Base-by-base conservation (phyloP, 2,888 invertebrate species). In the Lasioglossum pauxillum region DNA sequence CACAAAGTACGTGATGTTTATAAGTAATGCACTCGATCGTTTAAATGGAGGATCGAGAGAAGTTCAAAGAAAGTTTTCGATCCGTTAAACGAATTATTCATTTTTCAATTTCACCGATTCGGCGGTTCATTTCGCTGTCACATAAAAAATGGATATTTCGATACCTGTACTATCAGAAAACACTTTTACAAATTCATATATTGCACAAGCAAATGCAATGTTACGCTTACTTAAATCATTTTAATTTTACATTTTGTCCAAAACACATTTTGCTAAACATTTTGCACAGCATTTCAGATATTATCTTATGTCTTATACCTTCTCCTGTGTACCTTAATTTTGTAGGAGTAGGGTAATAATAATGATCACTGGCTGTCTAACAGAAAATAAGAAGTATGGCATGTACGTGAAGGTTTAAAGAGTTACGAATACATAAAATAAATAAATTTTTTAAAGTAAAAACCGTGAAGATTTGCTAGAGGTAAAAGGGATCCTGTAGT, bases 1-100 rank as follows among this genome's bases (percentile, higher is more conserved):
- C 87, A 84, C 76, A 75, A 69, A 69, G 78, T 83, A 83, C 87
- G 87, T 86, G 87, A 86, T 57, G 71, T 71, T 83, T 86, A 77
- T 83, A 71, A 81, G 46, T 78, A 87, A 87, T 86, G 73, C 35
- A 64, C 27, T 44, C 14, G 64, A 73, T 82, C 73, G 76, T 82
- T 14, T 44, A 74, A 64, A 87, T 64, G 80, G 78, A 41, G 49
- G 78, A 27, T 31, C 69, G 49, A 80, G 53, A 87, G 49, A 79
- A 67, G 82, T 67, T 84, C 19, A 16, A 80, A 74, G 74, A 82
- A 86, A 86, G 83, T 82, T 87, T 5, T 69, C 72, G 41, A 64
- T 46, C 72, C 78, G 75, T 78, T 53, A 75, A 44, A 44, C 38
- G 80, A 80, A 77, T 85, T 64, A 76, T 77, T 75, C 41, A 84